Evolutionary conservation across 2,888 invertebrate species (phyloP), one percentile per base, ranked within the genome.

Genomic region (Spilarctia lutea): DNA sequence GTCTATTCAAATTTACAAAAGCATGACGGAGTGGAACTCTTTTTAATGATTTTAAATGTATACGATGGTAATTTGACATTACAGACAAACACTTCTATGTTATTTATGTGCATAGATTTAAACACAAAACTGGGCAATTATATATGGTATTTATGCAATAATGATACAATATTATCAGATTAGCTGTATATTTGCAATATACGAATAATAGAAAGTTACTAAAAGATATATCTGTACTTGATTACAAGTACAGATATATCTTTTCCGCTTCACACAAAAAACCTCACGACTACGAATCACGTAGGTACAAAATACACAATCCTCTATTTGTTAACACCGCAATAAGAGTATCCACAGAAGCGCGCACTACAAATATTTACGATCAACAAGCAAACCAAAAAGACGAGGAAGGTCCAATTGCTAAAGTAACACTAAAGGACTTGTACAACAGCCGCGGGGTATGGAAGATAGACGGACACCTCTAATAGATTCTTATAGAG

Each of bases 361-460:
- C 78, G 76, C 86, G 86, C 84, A 89, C 88, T 90, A 91, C 90
- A 93, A 94, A 94, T 94, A 94, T 94, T 94, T 92, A 91, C 89
- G 83, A 79, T 85, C 82, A 86, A 87, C 89, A 86, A 88, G 84
- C 83, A 85, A 78, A 81, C 83, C 85, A 86, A 86, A 84, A 86
- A 87, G 83, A 84, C 86, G 87, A 83, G 86, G 87, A 88, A 86
- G 83, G 86, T 87, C 88, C 91, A 91, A 90, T 90, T 86, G 87
- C 79, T 81, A 90, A 90, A 91, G 90, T 91, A 92, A 92, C 91
- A 90, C 91, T 91, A 90, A 92, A 91, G 87, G 90, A 91, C 92
- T 90, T 89, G 90, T 88, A 91, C 89, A 90, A 92, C 91, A 86
- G 90, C 93, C 89, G 76, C 85, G 85, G 91, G 93, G 86, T 68